Base-by-base conservation (phyloP, 2,888 invertebrate species). In the Tridacna gigas region DNA sequence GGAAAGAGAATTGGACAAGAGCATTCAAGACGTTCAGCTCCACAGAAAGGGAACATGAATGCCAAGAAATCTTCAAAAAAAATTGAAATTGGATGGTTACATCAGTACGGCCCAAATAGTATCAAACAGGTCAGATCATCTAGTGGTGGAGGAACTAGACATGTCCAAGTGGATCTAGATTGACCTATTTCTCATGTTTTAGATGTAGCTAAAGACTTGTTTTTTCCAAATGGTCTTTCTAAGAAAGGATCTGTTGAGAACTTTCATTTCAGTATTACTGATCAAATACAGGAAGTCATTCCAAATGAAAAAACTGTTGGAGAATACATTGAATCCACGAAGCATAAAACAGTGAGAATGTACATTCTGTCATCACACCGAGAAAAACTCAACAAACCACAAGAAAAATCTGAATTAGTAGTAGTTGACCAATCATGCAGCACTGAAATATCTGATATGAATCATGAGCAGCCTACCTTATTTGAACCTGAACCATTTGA, bases 181-280 rank as follows among this genome's bases (percentile, higher is more conserved):
- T 9, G 25, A n/a, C 48, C 15, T n/a, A 48, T 71, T 7, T 22
- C 22, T 12, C 12, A 9, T 20, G n/a, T 37, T 45, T 18, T 71
- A 20, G 37, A 45, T 15, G 47, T 37, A 37, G 71, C 71, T 22
- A 37, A 37, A 47, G 45, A 28, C 18, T 37, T 71, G 18, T 37
- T 71, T 37, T 74, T 74, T 13, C 74, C 74, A 9, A 37, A n/a
- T 22, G 74, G 61, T 25, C 18, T 65, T 48, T 66, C 77, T 18
- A 77, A 77, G n/a, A 75, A 75, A 45, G 66, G 77, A n/a, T 25
- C 48, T 47, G 47, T 77, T 18, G 51, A 77, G 3, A 45, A 77
- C 15, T 77, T 66, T 66, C 3, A 9, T 22, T 48, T 77, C 26
- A 18, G 48, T 47, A 45, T 77, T 11, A 63, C 77, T 15, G 77